Evolutionary conservation across 2,888 invertebrate genomes (phyloP), one percentile per base, ranked within the genome.

Genomic region (Agrenia bidenticulata): DNA sequence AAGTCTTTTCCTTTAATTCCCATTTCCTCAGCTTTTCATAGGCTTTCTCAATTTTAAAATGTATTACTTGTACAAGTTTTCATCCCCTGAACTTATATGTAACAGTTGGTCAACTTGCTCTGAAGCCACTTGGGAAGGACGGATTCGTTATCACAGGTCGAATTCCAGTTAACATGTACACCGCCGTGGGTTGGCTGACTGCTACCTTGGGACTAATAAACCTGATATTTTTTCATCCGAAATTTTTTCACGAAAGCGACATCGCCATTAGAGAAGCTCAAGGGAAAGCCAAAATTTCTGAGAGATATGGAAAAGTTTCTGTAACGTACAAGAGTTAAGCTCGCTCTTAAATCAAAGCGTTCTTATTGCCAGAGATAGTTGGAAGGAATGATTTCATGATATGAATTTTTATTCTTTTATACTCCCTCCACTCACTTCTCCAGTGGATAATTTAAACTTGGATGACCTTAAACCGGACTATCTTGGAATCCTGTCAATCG

Each of bases 151-250:
- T 86, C 37, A 79, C 84, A 65, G 81, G 85, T 9, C 79, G 78
- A 49, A 78, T 90, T 51, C 84, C 86, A 53, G 81, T 92, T 51
- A 89, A 92, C 80, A 92, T 93, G 92, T 93, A 89, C 81, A 92
- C 92, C 0, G 89, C 90, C 11, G 85, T 89, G 2, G 92, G 90
- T 4, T 92, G 92, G 92, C 86, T 90, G 76, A 92, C 92, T 80
- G 90, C 89, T 1, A 70, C 88, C 24, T 83, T 92, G 77, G 89
- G 90, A 15, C 76, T 88, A 7, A 65, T 87, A 51, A 92, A 92
- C 81, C 84, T 91, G 64, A 77, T 85, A 61, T 82, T 91, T 68
- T 89, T 91, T 78, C 81, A 90, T 77, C 92, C 92, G 0, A 84
- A 84, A 73, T 82, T 86, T 74, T 92, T 92, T 78, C 85, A 85